Base-by-base conservation (phyloP, 2,113 vertebrate genomes). In the Xenotilapia longispinis region DNA sequence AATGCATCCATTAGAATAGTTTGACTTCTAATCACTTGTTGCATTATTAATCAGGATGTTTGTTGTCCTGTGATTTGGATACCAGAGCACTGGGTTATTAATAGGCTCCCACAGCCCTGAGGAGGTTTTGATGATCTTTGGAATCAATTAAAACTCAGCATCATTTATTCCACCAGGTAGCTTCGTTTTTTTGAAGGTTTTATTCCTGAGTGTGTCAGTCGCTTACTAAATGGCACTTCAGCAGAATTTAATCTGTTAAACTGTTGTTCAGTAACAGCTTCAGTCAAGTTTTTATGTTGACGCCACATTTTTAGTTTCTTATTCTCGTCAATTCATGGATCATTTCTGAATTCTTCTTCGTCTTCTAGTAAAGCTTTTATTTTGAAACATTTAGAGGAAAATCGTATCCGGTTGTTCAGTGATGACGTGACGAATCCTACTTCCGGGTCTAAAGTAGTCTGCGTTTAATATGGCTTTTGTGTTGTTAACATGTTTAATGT, bases 11-110 rank as follows among this genome's bases (percentile, higher is more conserved):
- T 93, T 87, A 88, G 89, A 86, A 63, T 4, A 80, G 84, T 90
- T 81, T 81, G 81, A 82, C 78, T 88, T 87, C 92, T 93, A 92
- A 93, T 94, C 90, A 89, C 92, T 82, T 6, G 28, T 83, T 95
- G 17, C 86, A 95, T 94, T 93, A 91, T 95, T 94, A 89, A 94
- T 90, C 85, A 92, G 90, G 54, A 54, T 84, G 89, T 88, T 88
- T 87, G 89, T 93, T 93, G 90, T 91, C 60, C 23, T 36, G 70
- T 84, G 82, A 81, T 89, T 95, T 75, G 82, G 86, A 87, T 53
- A 17, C 73, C 14, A 31, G 26, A 45, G 80, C 49, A 1, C 55
- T 10, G 55, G 54, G 73, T 81, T 85, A 36, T 84, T 84, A 60
- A 84, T 47, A 19, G 21, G 5, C 36, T 42, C 51, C 33, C 2